phyloP scores from a whole-genome alignment of 2,888 invertebrate genomes.

The Celastrina argiolus region DNA sequence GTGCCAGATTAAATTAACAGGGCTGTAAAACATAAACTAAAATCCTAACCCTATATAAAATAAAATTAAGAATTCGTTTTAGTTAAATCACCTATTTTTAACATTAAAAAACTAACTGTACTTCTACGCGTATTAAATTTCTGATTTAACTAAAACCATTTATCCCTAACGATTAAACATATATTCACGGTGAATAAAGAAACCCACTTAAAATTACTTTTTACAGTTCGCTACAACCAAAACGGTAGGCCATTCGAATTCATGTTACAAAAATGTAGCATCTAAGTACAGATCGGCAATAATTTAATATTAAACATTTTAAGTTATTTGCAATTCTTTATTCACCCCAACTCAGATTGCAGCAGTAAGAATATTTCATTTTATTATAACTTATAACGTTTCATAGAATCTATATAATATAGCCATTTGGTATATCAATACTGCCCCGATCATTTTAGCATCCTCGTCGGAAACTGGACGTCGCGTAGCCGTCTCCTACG shows the following conservation, averaged over 20 bases:
- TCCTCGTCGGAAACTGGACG: slow-evolving; percentile 16
- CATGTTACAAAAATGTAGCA: slow-evolving; percentile 3
- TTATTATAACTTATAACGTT: slow-evolving; percentile 41
- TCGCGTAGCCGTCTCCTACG: slow-evolving; percentile 24
- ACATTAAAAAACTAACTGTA: slow-evolving; percentile 15
- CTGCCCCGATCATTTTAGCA: slow-evolving; percentile 54
- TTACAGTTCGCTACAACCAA: not conserved
- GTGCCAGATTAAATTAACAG: slow-evolving; percentile 53
- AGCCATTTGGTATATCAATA: slow-evolving; percentile 71
- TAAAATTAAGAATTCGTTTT: slow-evolving; percentile 22
- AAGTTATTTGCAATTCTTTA: slow-evolving; percentile 2
- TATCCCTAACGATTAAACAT: slow-evolving; percentile 19
- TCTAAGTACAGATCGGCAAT: not conserved
- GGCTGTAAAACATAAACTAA: slow-evolving; percentile 63
- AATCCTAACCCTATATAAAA: slow-evolving; percentile 31
- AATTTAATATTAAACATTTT: slow-evolving; percentile 5
- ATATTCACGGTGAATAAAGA: slow-evolving; percentile 19
- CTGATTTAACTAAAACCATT: slow-evolving; percentile 24
- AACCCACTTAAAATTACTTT: not conserved
- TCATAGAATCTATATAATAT: slow-evolving; percentile 50
- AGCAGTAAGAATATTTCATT: slow-evolving; percentile 20
- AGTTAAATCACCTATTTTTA: slow-evolving; percentile 20
- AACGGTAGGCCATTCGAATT: slow-evolving; percentile 10
- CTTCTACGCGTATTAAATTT: slow-evolving; percentile 16
- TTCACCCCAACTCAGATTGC: slow-evolving; percentile 17